phyloP scores from a whole-genome alignment of 2,113 vertebrate species.

The Gadus chalcogrammus region DNA sequence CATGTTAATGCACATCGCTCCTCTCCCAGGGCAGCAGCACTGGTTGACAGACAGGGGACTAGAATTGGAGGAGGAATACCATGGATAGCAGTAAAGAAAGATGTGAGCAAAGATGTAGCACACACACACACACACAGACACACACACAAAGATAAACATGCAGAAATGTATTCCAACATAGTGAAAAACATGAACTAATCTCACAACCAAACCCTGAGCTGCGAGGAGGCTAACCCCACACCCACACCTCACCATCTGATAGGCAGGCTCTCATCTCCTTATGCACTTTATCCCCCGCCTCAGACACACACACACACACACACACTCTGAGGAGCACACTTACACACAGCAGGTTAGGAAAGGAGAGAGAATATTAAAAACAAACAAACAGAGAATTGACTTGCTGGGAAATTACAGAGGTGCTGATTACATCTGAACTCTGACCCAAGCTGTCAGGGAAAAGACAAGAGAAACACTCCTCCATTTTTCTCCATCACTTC shows the following conservation, averaged over 20 bases:
- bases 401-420: constrained; percentile 71
- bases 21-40: constrained; percentile 69
- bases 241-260: constrained; percentile 55
- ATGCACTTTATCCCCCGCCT: background rate
- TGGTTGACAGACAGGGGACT: constrained; percentile 86
- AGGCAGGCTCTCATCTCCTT: constrained; percentile 43
- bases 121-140: constrained; percentile 21
- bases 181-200: constrained; percentile 36
- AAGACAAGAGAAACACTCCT: constrained; percentile 21
- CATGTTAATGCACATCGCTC: constrained; percentile 79
- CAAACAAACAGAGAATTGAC: constrained; percentile 77
- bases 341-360: constrained; percentile 6
- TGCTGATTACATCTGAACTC: constrained; percentile 73
- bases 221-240: constrained; percentile 40
- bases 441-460: constrained; percentile 66
- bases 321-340: background rate
- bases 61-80: constrained; percentile 34
- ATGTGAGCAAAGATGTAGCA: constrained; percentile 37
- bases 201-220: constrained; percentile 34
- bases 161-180: constrained; percentile 36
- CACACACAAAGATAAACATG: constrained; percentile 38
- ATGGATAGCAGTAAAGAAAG: constrained; percentile 29
- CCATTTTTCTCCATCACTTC: constrained; percentile 8
- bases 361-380: constrained; percentile 74
- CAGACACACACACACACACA: background rate